Conservation (phyloP, 2,797 vertebrate species). For the Silurus lanzhouensis region DNA sequence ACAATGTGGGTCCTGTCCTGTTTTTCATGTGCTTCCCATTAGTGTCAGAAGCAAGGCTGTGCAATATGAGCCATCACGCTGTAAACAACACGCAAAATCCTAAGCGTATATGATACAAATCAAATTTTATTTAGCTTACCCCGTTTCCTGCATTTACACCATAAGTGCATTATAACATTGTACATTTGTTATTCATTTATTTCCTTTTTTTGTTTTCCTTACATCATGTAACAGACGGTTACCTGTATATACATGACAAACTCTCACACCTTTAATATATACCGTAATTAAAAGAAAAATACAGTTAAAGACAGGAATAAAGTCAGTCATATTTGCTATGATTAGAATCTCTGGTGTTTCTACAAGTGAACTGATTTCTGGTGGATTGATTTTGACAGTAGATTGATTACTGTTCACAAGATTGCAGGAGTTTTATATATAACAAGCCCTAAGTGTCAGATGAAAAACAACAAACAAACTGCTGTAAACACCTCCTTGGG, state of each 20-base stretch:
- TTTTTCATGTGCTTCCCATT: constrained; percentile 55
- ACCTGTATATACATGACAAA: no score
- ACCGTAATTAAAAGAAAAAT: background rate
- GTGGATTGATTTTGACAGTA: background rate
- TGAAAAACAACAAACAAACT: background rate
- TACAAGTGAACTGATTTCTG: background rate
- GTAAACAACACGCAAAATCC: background rate
- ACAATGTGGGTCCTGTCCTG: constrained; percentile 49
- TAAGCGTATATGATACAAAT: background rate
- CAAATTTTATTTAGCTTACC: background rate
- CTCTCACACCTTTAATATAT: background rate
- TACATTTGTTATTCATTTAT: no score
- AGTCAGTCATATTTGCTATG: background rate
- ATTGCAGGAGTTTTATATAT: background rate
- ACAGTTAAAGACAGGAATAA: background rate
- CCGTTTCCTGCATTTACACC: background rate
- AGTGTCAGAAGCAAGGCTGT: constrained; percentile 20
- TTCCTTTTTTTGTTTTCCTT: no score
- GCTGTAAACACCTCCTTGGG: background rate
- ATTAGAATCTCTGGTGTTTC: background rate
- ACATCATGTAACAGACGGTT: no score
- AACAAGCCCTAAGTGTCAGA: constrained; percentile 4
- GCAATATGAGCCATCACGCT: background rate
- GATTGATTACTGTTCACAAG: background rate
- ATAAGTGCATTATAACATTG: no score